phyloP scores from a whole-genome alignment of 2,113 vertebrate genomes.

The Cebidichthys violaceus region DNA sequence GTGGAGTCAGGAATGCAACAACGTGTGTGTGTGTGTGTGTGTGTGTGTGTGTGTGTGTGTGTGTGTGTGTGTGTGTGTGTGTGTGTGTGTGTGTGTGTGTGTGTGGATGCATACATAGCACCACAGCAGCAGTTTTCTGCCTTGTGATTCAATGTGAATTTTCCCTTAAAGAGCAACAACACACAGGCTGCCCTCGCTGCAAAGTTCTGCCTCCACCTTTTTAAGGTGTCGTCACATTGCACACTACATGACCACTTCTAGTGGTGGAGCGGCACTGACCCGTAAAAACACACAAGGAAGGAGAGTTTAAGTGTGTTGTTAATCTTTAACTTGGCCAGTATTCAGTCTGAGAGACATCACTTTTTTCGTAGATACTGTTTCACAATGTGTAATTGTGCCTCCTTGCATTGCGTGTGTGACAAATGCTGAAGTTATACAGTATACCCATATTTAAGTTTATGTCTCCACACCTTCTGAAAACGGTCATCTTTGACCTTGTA shows the following conservation, averaged over 20 bases:
- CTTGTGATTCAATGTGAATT: constrained; percentile 21
- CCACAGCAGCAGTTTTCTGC: constrained; percentile 11
- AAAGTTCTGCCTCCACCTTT: constrained; percentile 3
- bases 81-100: not conserved
- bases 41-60: not conserved
- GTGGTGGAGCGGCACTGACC: not conserved
- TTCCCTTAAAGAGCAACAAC: not conserved
- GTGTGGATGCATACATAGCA: not conserved
- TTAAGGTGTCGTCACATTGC: not conserved
- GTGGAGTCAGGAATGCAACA: not conserved
- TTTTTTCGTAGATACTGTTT: constrained; percentile 31
- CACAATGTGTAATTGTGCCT: constrained; percentile 15
- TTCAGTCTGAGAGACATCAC: constrained; percentile 15
- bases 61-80: not conserved
- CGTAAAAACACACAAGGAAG: not conserved
- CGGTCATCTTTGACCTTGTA: not conserved
- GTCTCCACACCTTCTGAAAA: not conserved
- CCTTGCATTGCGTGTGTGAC: constrained; percentile 24
- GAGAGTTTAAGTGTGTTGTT: not conserved
- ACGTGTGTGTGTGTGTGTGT: not conserved
- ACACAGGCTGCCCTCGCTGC: constrained; percentile 18
- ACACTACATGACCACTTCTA: not conserved
- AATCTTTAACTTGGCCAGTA: constrained; percentile 15
- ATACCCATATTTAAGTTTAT: not conserved
- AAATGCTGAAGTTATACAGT: not conserved